Conservation (phyloP, 2,797 vertebrate species). For the Crypturellus tataupa region DNA sequence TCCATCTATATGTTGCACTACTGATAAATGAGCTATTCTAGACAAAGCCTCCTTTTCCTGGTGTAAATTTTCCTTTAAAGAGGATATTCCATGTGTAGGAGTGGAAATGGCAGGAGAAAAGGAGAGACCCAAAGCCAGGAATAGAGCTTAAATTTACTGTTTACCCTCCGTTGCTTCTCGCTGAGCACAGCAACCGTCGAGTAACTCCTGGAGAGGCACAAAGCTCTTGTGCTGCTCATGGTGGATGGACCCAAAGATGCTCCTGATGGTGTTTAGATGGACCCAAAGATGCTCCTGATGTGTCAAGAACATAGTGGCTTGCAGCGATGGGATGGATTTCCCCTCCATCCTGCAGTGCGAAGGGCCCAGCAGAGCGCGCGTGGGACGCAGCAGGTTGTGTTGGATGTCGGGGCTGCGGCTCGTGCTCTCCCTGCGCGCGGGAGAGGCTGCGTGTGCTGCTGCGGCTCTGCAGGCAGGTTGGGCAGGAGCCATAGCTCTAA, state of each 20-base stretch:
- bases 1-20: not conserved
- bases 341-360: not conserved
- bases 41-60: not conserved
- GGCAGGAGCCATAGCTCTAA: not conserved
- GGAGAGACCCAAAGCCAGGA: not conserved
- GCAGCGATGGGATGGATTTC: not conserved
- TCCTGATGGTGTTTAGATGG: not conserved
- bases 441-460: not conserved
- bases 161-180: not conserved
- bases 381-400: not conserved
- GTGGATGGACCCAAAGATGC: not conserved
- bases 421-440: not conserved
- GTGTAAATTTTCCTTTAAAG: not conserved
- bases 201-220: not conserved
- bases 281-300: not conserved
- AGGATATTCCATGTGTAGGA: not conserved
- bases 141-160: not conserved
- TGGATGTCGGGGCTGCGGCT: too few species aligned
- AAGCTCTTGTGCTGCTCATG: not conserved
- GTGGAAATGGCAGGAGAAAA: not conserved
- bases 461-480: not conserved
- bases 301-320: not conserved
- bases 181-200: accelerated
- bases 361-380: not conserved
- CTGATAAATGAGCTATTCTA: not conserved